Percentiles rank a stretch among this genome's conserved stretches.
Conservation (phyloP, 2,888 invertebrate species). For the Cinara cedri region DNA sequence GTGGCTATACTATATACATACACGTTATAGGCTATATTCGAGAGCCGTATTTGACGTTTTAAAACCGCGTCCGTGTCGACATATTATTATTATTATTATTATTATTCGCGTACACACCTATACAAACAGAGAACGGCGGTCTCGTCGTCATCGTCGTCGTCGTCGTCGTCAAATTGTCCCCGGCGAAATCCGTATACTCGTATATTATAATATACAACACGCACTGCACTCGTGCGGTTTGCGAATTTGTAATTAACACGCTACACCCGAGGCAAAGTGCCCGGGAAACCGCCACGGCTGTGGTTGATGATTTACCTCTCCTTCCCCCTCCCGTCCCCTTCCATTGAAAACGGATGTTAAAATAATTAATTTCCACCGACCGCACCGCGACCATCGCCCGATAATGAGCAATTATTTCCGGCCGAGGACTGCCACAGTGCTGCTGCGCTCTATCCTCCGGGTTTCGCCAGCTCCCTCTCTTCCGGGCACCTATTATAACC, state of each 20-base stretch:
- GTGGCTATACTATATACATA: too few relatives aligned
- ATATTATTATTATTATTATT: not conserved
- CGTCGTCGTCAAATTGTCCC: not conserved
- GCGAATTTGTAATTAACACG: slow-evolving; percentile 41
- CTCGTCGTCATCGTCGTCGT: not conserved
- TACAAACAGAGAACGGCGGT: slow-evolving; percentile 19
- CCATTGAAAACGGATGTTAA: slow-evolving; percentile 42
- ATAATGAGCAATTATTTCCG: slow-evolving; percentile 36
- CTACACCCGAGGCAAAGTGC: not conserved
- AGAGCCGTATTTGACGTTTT: too few relatives aligned
- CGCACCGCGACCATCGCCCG: not conserved
- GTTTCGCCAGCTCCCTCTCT: too few relatives aligned
- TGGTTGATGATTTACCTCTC: not conserved
- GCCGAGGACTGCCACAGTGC: slow-evolving; percentile 11
- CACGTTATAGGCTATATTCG: too few relatives aligned
- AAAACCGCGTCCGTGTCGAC: too few relatives aligned
- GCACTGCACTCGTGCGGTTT: slow-evolving; percentile 5
- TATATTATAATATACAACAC: too few relatives aligned
- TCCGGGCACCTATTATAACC: too few relatives aligned
- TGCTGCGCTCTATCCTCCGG: slow-evolving; percentile 1
- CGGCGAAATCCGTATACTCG: too few relatives aligned
- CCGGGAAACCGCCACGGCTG: not conserved
- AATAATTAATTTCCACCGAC: slow-evolving; percentile 46
- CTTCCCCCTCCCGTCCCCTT: not conserved
- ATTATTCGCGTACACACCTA: too few relatives aligned